These are phyloP conservation scores for Neodiprion fabricii DNA, from an alignment of 1,140 invertebrate genomes.

Conservation along the genomic window DNA sequence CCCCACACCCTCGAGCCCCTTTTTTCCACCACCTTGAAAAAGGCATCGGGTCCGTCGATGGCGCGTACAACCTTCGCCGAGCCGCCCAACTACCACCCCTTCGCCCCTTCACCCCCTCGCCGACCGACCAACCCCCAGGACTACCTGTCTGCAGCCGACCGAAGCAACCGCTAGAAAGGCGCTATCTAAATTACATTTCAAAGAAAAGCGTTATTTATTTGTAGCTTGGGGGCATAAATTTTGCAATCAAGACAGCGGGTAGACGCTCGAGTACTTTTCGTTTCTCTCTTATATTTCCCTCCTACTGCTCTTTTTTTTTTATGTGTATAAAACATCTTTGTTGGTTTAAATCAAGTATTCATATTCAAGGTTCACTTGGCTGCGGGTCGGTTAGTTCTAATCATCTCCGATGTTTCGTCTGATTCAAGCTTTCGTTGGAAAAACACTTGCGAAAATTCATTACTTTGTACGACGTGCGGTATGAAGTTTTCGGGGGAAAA, in stretches of 20 bases:
- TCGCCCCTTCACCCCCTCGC: constrained; percentile 7
- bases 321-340: too few relatives aligned
- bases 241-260: constrained; percentile 39
- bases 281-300: too few relatives aligned
- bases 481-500: too few relatives aligned
- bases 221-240: constrained; percentile 50
- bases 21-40: not conserved
- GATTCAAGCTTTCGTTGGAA: too few relatives aligned
- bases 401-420: too few relatives aligned
- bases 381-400: too few relatives aligned
- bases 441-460: too few relatives aligned
- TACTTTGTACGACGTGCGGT: too few relatives aligned
- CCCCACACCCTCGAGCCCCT: not conserved
- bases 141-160: not conserved
- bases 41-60: not conserved
- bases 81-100: not conserved
- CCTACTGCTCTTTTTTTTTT: too few relatives aligned
- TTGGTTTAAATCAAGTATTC: too few relatives aligned
- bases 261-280: too few relatives aligned
- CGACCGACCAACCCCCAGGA: constrained; percentile 8
- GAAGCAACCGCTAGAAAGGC: constrained; percentile 1
- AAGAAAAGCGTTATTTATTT: constrained; percentile 51
- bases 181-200: constrained; percentile 55
- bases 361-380: too few relatives aligned
- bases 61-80: not conserved